Evolutionary conservation across 1,140 invertebrate species (phyloP).

Genomic region (Anthonomus grandis): DNA sequence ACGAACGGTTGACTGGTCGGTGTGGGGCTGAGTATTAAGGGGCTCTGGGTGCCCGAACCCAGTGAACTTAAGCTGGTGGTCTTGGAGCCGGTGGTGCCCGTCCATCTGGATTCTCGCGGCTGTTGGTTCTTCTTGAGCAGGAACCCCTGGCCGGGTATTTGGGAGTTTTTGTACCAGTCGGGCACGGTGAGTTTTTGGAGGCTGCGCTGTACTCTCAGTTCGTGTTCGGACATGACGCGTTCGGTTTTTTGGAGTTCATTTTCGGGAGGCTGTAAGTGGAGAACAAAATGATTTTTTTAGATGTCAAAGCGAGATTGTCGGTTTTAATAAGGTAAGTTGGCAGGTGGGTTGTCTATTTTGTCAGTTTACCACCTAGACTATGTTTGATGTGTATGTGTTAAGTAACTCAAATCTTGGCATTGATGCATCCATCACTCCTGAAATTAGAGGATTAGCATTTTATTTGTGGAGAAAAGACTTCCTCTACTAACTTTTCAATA

Average conservation of each 20-base stretch:
- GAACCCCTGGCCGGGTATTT: conserved; percentile 66
- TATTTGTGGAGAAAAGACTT: no score
- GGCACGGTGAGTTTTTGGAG: conserved; percentile 90
- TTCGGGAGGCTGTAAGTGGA: conserved; percentile 81
- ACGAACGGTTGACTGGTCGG: conserved; percentile 56
- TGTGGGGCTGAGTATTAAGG: conserved; percentile 43
- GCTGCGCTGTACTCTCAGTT: conserved; percentile 86
- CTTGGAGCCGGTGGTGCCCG: conserved; percentile 47
- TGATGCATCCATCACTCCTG: no score
- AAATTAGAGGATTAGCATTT: no score
- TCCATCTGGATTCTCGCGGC: conserved; percentile 36
- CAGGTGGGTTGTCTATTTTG: no score
- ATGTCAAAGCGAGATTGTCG: neutral
- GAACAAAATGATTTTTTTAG: conserved; percentile 2
- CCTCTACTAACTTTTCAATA: no score
- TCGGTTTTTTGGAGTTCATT: conserved; percentile 86
- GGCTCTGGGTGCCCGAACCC: conserved; percentile 42
- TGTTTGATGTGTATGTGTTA: no score
- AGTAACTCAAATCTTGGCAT: no score
- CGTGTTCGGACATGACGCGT: conserved; percentile 82
- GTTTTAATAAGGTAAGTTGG: neutral
- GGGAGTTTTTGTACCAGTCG: conserved; percentile 89
- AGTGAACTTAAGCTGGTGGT: conserved; percentile 48
- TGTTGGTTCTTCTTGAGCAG: conserved; percentile 48
- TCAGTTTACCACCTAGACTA: no score